Base-by-base conservation (phyloP, 2,797 vertebrate species). In the Enteromius treurensis region DNA sequence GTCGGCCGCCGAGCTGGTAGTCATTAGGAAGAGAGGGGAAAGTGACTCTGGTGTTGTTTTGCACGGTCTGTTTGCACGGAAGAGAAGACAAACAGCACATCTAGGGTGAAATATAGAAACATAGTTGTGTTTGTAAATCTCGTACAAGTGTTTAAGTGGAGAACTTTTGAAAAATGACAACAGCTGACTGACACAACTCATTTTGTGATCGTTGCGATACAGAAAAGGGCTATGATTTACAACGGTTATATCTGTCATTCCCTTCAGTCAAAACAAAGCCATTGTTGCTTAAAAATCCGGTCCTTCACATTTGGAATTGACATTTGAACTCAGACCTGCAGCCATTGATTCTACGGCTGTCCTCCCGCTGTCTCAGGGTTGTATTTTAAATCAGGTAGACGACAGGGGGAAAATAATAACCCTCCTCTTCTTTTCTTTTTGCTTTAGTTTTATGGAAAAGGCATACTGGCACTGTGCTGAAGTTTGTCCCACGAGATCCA, bases 1-100 rank as follows among this genome's bases (percentile, higher is more conserved):
- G 86, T 81, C 87, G 89, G 91, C 81, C 88, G 88, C 86, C 53
- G 77, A 26, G 29, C 77, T 79, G 77, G 64, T 40, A 67, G 77
- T 79, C 64, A 79, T 79, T 77, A 26, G 26, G 26, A 87, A 91
- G 92, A 93, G 92, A 93, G 84, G 89, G 88, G 92, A 88, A 78
- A 81, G 89, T 84, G 86, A 19, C 29, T 64, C 62, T 34, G 29
- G 70, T 85, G 86, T 87, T 84, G 90, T 89, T 86, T 88, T 40
- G 82, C 84, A 77, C n/a, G 34, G 86, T 76, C 91, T 85, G 81
- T 87, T 86, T 86, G 85, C 88, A 7, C 83, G 78, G 85, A 90
- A 90, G 88, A 90, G 90, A 87, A 87, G 8, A 89, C 84, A 90
- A 92, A 89, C 93, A 93, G 81, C 80, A 82, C 90, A 93, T 90